These are phyloP conservation scores for Peromyscus aztecus DNA, from an alignment of 2,797 vertebrate genomes.

Conservation along the genomic window DNA sequence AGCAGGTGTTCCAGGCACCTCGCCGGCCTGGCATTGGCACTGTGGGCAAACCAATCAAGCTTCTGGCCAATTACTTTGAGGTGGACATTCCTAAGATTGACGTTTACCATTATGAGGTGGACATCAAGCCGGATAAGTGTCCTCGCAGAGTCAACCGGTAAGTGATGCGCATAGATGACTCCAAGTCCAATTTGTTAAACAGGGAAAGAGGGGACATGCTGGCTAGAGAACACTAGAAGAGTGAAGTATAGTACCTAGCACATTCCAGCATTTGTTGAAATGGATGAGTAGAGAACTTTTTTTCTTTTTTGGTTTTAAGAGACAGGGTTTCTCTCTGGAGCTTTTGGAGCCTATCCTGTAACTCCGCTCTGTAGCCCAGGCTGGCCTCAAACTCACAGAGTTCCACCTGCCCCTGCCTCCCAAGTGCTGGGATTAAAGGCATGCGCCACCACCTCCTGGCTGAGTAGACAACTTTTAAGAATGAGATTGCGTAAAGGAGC, in stretches of 20 bases:
- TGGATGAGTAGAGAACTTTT: slow-evolving; percentile 45
- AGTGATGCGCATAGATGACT: slow-evolving; percentile 81
- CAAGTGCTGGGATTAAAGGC: too few species aligned
- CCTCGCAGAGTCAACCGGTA: slow-evolving; percentile 99
- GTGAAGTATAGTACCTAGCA: neutral
- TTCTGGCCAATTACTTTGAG: slow-evolving; percentile 99
- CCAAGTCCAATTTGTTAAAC: neutral
- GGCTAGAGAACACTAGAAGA: neutral
- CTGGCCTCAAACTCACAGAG: too few species aligned
- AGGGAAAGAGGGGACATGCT: neutral
- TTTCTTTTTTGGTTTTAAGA: too few species aligned
- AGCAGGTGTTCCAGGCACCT: slow-evolving; percentile 99
- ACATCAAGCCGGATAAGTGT: slow-evolving; percentile 99
- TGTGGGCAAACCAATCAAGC: slow-evolving; percentile 98
- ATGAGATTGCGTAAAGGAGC: neutral
- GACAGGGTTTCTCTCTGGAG: too few species aligned
- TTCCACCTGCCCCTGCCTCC: too few species aligned
- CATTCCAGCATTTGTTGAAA: slow-evolving; percentile 54
- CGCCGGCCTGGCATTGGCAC: slow-evolving; percentile 98
- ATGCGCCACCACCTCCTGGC: too few species aligned
- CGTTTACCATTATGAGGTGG: slow-evolving; percentile 99
- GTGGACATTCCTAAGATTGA: slow-evolving; percentile 99
- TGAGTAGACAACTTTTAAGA: slow-evolving; percentile 61
- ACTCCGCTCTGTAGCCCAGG: too few species aligned
- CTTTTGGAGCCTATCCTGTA: too few species aligned